Conservation (phyloP, 2,797 vertebrate species). For the Rhincodon typus region DNA sequence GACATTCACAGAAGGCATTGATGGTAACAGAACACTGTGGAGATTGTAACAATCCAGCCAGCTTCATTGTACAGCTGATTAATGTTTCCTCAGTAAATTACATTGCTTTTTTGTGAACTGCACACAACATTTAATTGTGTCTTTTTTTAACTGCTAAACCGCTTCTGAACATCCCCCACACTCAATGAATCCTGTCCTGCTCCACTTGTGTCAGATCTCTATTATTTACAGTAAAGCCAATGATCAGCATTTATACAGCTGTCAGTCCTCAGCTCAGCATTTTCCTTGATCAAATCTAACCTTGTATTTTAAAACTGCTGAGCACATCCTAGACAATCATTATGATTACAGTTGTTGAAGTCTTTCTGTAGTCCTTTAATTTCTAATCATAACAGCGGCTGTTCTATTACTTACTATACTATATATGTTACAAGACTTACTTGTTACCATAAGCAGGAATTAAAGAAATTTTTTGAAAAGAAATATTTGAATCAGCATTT, state of each 20-base stretch:
- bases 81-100: conserved; percentile 15
- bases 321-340: neutral
- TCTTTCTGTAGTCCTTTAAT: neutral
- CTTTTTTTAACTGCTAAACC: neutral
- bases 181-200: neutral
- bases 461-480: neutral
- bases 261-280: neutral
- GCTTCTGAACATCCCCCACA: neutral
- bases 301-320: neutral
- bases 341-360: neutral
- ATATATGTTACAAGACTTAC: too few species aligned
- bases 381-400: neutral
- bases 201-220: neutral
- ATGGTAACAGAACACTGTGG: neutral
- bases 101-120: neutral
- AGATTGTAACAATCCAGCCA: conserved; percentile 7
- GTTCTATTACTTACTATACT: neutral
- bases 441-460: neutral
- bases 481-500: neutral
- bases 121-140: neutral
- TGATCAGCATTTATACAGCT: neutral
- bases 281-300: neutral
- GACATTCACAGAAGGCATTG: neutral
- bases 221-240: conserved; percentile 12
- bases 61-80: neutral